Base-by-base conservation (phyloP, 2,797 vertebrate species). In the Cynodonichthys magdalenae region DNA sequence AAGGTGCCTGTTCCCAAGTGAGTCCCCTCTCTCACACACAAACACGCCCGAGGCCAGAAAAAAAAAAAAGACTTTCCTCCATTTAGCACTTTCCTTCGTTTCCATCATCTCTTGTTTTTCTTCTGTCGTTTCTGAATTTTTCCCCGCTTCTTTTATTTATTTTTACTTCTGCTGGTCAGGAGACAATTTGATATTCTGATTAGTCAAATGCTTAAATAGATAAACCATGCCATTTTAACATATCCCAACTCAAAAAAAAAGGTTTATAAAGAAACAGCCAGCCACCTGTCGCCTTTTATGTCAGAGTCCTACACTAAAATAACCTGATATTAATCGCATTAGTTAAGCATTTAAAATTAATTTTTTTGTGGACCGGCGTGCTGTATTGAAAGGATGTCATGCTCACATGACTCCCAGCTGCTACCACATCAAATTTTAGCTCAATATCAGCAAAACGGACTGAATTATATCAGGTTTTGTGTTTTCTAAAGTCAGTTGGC, bases 1-100 rank as follows among this genome's bases (percentile, higher is more conserved):
- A 96, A 93, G 85, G 95, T 99, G 77, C 94, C 96, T 5, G 74
- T 98, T 87, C 96, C 97, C 63, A 97, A 94, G 97, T 99, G 92
- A 98, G 97, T 95, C 18, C 45, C 57, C 69, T 71, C 55, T 71
- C 63, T 42, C 12, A 56, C 69, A 70, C 63, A 62, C 59, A 63
- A 58, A 71, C 64, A 66, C 49, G 51, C 81, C 57, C 2, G 12
- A 60, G 49, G 70, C 59, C 54, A 61, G 15, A 60, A 18, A 47
- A 47, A 47, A 18, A n/a, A 45, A 18, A 39, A 76, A 53, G 6
- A 1, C 69, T 59, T 69, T 44, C 47, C 51, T 54, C n/a, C 20
- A 28, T 52, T 69, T 62, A 63, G 19, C 53, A 15, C 54, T 71
- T 74, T 60, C 31, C 49, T 14, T 34, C 7, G 18, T 64, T 75